A percentile compares a stretch with the other conserved stretches of the same genome.
Evolutionary conservation across 2,797 vertebrate species (phyloP).

Genomic region (Anabas testudineus): DNA sequence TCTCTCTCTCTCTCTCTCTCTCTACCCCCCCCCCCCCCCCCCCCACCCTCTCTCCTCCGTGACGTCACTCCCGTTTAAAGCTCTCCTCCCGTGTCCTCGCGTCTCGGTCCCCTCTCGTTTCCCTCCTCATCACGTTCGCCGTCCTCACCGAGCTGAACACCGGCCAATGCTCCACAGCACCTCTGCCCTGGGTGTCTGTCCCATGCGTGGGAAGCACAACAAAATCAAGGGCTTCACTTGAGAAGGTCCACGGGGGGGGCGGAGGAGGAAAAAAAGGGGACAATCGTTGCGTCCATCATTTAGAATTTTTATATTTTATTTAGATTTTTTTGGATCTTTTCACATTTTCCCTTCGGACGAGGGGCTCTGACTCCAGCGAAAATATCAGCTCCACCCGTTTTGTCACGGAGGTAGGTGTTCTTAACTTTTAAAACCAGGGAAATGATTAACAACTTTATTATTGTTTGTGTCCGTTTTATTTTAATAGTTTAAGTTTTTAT

Average conservation of each 20-base stretch:
- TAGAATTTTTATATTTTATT: not conserved
- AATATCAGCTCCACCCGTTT: slow-evolving; percentile 41
- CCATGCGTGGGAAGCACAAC: slow-evolving; percentile 73
- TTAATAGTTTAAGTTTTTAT: slow-evolving; percentile 1
- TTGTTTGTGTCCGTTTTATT: not conserved
- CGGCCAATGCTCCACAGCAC: slow-evolving; percentile 70
- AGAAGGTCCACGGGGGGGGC: slow-evolving; percentile 39
- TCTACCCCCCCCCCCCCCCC: slow-evolving; percentile 31
- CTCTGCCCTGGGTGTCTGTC: slow-evolving; percentile 62
- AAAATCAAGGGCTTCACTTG: slow-evolving; percentile 72
- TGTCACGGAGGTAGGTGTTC: slow-evolving; percentile 68
- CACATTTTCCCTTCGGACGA: not conserved
- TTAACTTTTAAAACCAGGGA: not conserved
- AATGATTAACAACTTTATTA: not conserved
- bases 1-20: slow-evolving; percentile 21
- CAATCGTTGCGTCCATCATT: not conserved
- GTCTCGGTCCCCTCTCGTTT: slow-evolving; percentile 47
- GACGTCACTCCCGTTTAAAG: slow-evolving; percentile 82
- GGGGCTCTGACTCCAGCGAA: slow-evolving; percentile 20
- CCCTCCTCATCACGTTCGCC: slow-evolving; percentile 42
- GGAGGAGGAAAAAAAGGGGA: slow-evolving; percentile 2
- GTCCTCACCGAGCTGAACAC: slow-evolving; percentile 54
- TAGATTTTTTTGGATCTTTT: not conserved
- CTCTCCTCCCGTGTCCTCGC: slow-evolving; percentile 42
- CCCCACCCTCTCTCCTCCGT: slow-evolving; percentile 22